Conservation (phyloP, 2,797 vertebrate species). For the Gobionotothen gibberifrons region DNA sequence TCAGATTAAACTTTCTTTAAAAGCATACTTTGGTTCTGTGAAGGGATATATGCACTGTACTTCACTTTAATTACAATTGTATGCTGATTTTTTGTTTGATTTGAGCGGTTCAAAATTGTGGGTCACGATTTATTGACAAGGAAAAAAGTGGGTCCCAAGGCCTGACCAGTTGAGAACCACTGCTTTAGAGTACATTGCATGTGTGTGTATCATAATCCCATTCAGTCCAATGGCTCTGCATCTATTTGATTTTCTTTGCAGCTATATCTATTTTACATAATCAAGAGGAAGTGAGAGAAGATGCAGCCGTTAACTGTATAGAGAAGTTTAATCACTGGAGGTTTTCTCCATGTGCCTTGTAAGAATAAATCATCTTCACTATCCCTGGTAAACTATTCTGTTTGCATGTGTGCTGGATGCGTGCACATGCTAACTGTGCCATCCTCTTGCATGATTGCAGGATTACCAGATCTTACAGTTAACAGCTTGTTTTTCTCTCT, state of each 20-base stretch:
- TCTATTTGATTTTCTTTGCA: too few relatives aligned
- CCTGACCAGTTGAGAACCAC: too few relatives aligned
- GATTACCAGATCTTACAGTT: conserved; percentile 55
- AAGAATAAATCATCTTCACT: background rate
- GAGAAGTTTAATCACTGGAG: background rate
- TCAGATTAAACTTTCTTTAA: too few relatives aligned
- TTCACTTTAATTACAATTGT: too few relatives aligned
- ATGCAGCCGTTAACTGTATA: background rate
- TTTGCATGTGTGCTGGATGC: background rate
- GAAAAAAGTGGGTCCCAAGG: too few relatives aligned
- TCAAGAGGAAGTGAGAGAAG: background rate
- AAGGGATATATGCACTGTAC: too few relatives aligned
- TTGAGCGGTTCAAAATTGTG: too few relatives aligned
- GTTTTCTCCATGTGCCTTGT: background rate
- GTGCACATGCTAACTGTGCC: conserved; percentile 16
- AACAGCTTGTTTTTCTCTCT: conserved; percentile 47
- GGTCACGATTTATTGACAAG: too few relatives aligned
- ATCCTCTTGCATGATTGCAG: conserved; percentile 45
- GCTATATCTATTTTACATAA: background rate
- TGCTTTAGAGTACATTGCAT: background rate
- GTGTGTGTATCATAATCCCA: background rate
- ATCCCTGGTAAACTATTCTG: background rate
- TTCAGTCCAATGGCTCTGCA: background rate
- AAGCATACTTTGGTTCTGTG: too few relatives aligned
- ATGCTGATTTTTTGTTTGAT: too few relatives aligned